These are phyloP conservation scores for Sarcophaga subvicina DNA, from an alignment of 2,888 invertebrate species.

Conservation along the genomic window DNA sequence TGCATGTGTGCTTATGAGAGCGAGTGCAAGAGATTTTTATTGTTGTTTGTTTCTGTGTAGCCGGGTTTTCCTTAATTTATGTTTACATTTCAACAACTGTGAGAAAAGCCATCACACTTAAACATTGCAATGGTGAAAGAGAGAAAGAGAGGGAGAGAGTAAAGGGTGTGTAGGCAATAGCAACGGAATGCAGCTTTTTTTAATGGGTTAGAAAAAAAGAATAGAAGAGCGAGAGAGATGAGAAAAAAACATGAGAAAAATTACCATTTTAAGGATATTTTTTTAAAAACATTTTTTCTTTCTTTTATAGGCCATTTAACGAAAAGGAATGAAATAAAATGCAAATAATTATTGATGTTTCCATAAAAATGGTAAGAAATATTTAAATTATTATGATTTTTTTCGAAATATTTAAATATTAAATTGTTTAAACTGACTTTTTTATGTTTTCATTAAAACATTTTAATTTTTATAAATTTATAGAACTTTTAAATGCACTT, in stretches of 20 bases:
- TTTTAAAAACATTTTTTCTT: neutral
- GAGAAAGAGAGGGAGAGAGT: neutral
- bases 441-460: neutral
- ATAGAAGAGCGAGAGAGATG: constrained; percentile 39
- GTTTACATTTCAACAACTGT: constrained; percentile 47
- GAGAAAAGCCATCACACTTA: neutral
- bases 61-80: constrained; percentile 65
- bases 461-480: neutral
- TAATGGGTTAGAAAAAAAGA: constrained; percentile 63
- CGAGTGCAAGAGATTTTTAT: constrained; percentile 35
- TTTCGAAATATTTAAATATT: neutral
- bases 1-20: constrained; percentile 17
- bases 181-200: constrained; percentile 67
- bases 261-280: constrained; percentile 55
- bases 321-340: neutral
- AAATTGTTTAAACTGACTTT: neutral
- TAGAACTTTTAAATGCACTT: neutral
- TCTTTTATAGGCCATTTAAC: constrained; percentile 6
- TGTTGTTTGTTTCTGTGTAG: constrained; percentile 47
- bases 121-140: neutral
- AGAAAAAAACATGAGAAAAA: constrained; percentile 25
- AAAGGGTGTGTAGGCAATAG: constrained; percentile 43
- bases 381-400: neutral
- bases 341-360: constrained; percentile 63
- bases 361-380: constrained; percentile 22